phyloP scores from a whole-genome alignment of 2,888 invertebrate genomes.

The Ectemnius cavifrons region DNA sequence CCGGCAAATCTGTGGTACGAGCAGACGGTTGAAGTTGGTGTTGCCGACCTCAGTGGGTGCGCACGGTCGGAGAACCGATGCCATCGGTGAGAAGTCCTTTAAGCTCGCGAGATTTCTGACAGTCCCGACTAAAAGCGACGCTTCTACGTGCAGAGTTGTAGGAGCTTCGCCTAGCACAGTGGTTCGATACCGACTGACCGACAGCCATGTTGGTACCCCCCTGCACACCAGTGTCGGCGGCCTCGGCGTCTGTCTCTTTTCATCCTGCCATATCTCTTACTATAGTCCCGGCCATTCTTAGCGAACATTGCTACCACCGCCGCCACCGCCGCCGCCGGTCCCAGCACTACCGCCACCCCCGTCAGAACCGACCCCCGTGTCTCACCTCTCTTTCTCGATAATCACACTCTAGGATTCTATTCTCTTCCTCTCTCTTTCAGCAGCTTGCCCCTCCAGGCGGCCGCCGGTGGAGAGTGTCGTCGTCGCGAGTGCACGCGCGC shows the following conservation, averaged over 20 bases:
- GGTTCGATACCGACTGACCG: constrained; percentile 75
- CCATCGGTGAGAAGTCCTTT: constrained; percentile 49
- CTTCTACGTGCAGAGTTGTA: constrained; percentile 39
- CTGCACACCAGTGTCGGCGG: constrained; percentile 60
- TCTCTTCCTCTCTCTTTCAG: background rate
- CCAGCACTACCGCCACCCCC: constrained; percentile 3
- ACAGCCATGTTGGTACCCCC: constrained; percentile 73
- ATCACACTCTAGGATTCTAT: background rate
- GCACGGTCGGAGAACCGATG: constrained; percentile 46
- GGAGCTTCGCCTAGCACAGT: constrained; percentile 58
- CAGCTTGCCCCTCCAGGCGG: background rate
- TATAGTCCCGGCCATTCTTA: constrained; percentile 49
- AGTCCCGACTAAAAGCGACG: constrained; percentile 33
- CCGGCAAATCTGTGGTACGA: constrained; percentile 42
- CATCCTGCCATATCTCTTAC: constrained; percentile 20
- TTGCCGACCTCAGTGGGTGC: constrained; percentile 48
- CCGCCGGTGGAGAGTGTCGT: background rate
- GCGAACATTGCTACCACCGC: constrained; percentile 37
- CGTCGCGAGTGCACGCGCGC: constrained; percentile 46
- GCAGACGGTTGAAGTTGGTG: constrained; percentile 23
- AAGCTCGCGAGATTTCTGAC: constrained; percentile 37
- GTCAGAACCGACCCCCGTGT: background rate
- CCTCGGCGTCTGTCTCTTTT: constrained; percentile 38
- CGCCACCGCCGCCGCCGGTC: background rate
- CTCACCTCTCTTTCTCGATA: background rate